These are phyloP conservation scores for Caiman crocodilus DNA, from an alignment of 2,797 vertebrate genomes.

Conservation along the genomic window DNA sequence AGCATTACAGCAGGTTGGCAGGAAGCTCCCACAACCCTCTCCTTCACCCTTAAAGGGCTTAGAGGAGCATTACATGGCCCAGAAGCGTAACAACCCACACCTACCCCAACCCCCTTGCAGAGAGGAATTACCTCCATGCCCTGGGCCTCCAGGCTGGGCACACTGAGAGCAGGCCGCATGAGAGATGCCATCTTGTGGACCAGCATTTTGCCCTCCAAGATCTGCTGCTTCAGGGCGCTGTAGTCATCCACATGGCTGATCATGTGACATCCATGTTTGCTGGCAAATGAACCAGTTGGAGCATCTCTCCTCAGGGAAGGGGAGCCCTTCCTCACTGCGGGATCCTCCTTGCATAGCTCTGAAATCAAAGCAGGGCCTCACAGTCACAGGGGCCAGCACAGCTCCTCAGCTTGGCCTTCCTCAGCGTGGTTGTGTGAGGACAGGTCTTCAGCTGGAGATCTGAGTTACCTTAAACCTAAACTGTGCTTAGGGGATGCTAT, in stretches of 20 bases:
- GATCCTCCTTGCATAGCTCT: slow-evolving; percentile 25
- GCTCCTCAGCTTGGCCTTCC: neutral
- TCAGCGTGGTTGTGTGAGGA: neutral
- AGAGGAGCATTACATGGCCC: neutral
- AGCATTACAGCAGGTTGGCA: neutral
- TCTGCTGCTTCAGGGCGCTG: slow-evolving; percentile 85
- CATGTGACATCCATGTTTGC: slow-evolving; percentile 77
- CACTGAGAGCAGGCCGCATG: slow-evolving; percentile 51
- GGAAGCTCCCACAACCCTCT: neutral
- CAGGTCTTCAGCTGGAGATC: no score
- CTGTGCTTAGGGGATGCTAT: no score
- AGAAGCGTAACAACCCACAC: no score
- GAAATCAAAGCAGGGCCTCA: neutral
- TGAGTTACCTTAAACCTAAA: no score
- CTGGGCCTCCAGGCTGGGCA: slow-evolving; percentile 66
- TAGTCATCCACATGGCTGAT: slow-evolving; percentile 85
- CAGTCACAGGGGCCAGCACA: neutral
- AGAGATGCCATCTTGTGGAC: slow-evolving; percentile 81
- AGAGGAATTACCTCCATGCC: slow-evolving; percentile 81
- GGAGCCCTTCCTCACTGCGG: neutral
- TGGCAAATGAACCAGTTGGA: slow-evolving; percentile 58
- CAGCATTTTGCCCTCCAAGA: slow-evolving; percentile 83
- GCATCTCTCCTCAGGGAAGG: slow-evolving; percentile 78
- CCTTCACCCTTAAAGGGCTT: neutral
- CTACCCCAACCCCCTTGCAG: no score